Percentiles rank a stretch among this genome's conserved stretches.
phyloP scores from a whole-genome alignment of 1,140 invertebrate genomes.

The Tetragnatha versicolor region DNA sequence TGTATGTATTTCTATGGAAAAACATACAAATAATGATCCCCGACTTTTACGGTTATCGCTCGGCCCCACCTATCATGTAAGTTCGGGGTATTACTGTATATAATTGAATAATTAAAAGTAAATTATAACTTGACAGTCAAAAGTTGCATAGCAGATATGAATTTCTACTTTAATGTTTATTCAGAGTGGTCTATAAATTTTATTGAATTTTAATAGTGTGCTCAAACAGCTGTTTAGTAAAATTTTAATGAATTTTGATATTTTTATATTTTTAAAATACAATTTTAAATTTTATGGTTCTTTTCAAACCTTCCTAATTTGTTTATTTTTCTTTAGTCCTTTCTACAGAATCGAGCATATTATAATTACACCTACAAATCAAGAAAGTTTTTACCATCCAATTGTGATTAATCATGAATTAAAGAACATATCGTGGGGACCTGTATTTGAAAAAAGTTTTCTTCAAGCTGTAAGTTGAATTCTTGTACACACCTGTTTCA shows the following conservation, averaged over 20 bases:
- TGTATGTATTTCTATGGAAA: too few species aligned
- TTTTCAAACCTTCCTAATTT: too few species aligned
- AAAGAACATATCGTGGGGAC: constrained; percentile 72
- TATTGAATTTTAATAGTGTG: not conserved
- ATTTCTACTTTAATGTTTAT: too few species aligned
- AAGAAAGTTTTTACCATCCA: constrained; percentile 48
- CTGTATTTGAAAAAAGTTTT: constrained; percentile 86
- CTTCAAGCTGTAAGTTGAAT: constrained; percentile 68
- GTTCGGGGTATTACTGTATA: too few species aligned
- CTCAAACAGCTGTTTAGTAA: not conserved
- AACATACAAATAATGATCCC: too few species aligned
- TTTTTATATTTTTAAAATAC: not conserved
- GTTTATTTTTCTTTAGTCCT: constrained; percentile 70
- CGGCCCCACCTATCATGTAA: too few species aligned
- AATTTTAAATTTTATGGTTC: not conserved
- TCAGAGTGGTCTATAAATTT: too few species aligned
- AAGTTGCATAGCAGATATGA: too few species aligned
- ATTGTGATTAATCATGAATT: constrained; percentile 29
- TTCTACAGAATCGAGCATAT: constrained; percentile 96
- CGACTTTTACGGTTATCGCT: too few species aligned
- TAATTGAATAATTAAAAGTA: too few species aligned
- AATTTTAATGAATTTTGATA: not conserved
- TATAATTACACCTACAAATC: constrained; percentile 70
- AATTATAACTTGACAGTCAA: too few species aligned
- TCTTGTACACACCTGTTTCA: too few species aligned